These are phyloP conservation scores for Heliothis subflexa DNA, from an alignment of 1,140 invertebrate genomes.

Conservation along the genomic window DNA sequence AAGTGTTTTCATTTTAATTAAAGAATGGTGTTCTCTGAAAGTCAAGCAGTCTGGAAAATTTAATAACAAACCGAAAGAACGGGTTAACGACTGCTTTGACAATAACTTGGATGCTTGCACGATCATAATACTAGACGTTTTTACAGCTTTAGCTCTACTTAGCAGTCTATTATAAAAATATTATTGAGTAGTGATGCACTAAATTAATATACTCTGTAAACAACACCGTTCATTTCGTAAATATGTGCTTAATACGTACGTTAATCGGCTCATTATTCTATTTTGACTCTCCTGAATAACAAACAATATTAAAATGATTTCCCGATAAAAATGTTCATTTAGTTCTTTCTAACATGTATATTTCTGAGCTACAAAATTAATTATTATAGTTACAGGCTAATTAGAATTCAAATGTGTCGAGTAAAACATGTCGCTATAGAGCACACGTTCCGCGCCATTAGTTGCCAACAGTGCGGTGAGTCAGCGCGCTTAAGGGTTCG, in stretches of 20 bases:
- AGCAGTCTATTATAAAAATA: background rate
- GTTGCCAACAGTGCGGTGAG: slow-evolving; percentile 16
- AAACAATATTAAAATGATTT: no score
- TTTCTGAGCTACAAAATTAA: no score
- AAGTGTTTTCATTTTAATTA: slow-evolving; percentile 41
- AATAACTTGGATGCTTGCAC: background rate
- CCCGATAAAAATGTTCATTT: no score
- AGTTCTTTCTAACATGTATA: no score
- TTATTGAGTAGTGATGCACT: no score
- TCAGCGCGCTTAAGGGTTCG: background rate
- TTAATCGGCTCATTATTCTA: no score
- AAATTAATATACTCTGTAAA: no score
- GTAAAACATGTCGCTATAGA: background rate
- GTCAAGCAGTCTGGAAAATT: slow-evolving; percentile 41
- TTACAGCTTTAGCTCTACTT: background rate
- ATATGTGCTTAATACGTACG: no score
- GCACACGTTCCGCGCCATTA: slow-evolving; percentile 12
- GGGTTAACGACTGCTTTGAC: background rate
- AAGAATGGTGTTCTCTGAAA: slow-evolving; percentile 21
- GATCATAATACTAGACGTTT: background rate
- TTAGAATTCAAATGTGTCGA: background rate
- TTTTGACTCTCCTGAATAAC: no score
- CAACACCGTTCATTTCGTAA: no score
- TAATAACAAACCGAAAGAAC: slow-evolving; percentile 29
- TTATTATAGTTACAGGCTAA: background rate